Evolutionary conservation across 2,888 invertebrate genomes (phyloP).

Genomic region (Molorchus minor): DNA sequence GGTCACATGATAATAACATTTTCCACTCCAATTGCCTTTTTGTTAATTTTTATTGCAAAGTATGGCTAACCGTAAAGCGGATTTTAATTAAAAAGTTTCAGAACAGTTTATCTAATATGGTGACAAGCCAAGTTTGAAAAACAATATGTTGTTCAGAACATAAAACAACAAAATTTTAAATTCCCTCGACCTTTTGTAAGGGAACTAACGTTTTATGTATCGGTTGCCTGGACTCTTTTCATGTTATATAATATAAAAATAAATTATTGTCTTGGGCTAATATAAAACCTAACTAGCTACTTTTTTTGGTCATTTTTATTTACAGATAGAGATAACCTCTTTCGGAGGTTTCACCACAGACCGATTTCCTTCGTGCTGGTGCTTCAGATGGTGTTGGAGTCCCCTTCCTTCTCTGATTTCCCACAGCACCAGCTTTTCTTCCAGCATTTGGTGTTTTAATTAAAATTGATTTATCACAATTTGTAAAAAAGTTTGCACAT

Average conservation of each 20-base stretch:
- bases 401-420: conserved; percentile 59
- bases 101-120: no score
- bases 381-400: conserved; percentile 55
- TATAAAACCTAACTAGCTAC: conserved; percentile 37
- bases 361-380: conserved; percentile 62
- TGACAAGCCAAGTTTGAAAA: no score
- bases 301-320: conserved; percentile 60
- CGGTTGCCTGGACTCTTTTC: no score
- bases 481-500: conserved; percentile 63
- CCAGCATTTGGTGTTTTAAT: conserved; percentile 48
- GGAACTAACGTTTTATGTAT: no score
- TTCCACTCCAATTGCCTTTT: no score
- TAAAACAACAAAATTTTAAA: no score
- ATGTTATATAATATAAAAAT: conserved; percentile 18
- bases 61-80: no score
- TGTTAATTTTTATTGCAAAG: no score
- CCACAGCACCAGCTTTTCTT: conserved; percentile 53
- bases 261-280: conserved; percentile 17
- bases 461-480: conserved; percentile 40
- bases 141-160: no score
- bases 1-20: no score
- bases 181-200: no score
- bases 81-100: no score
- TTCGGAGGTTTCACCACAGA: conserved; percentile 57
- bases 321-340: conserved; percentile 63